These are phyloP conservation scores for Colletes collaris DNA, from an alignment of 2,888 invertebrate species.

Conservation along the genomic window DNA sequence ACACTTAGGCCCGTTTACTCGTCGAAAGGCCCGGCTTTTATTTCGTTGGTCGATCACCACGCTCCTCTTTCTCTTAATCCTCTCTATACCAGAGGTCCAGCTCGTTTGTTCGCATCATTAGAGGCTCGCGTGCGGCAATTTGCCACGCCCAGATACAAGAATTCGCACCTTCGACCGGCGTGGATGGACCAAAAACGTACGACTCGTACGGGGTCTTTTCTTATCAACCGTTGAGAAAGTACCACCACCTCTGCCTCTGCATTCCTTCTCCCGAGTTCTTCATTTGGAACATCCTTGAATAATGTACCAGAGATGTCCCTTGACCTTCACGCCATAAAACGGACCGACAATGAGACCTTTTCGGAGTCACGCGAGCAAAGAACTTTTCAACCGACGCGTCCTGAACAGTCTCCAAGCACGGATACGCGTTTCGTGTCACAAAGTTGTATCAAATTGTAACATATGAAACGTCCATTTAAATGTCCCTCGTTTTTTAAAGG, in stretches of 20 bases:
- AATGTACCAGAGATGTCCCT: constrained; percentile 50
- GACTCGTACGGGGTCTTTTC: constrained; percentile 45
- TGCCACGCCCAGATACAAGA: constrained; percentile 79
- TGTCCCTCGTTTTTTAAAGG: too few species aligned
- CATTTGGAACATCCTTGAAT: constrained; percentile 52
- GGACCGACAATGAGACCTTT: constrained; percentile 54
- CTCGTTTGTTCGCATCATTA: constrained; percentile 80
- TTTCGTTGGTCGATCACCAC: constrained; percentile 54
- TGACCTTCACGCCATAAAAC: constrained; percentile 46
- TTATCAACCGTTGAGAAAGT: constrained; percentile 60
- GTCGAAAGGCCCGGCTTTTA: constrained; percentile 41
- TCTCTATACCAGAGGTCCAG: constrained; percentile 57
- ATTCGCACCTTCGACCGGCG: constrained; percentile 76
- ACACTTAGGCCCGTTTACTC: constrained; percentile 61
- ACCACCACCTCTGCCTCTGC: constrained; percentile 10
- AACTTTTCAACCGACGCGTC: neutral
- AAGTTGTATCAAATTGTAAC: too few species aligned
- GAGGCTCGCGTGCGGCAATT: constrained; percentile 80
- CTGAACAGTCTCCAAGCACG: constrained; percentile 8
- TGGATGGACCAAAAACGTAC: constrained; percentile 27
- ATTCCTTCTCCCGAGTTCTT: constrained; percentile 31
- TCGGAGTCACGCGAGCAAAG: constrained; percentile 66
- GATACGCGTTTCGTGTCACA: constrained; percentile 10
- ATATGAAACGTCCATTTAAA: too few species aligned
- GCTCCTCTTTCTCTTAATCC: constrained; percentile 49